Base-by-base conservation (phyloP, 2,113 vertebrate genomes). In the Acanthisitta chloris region DNA sequence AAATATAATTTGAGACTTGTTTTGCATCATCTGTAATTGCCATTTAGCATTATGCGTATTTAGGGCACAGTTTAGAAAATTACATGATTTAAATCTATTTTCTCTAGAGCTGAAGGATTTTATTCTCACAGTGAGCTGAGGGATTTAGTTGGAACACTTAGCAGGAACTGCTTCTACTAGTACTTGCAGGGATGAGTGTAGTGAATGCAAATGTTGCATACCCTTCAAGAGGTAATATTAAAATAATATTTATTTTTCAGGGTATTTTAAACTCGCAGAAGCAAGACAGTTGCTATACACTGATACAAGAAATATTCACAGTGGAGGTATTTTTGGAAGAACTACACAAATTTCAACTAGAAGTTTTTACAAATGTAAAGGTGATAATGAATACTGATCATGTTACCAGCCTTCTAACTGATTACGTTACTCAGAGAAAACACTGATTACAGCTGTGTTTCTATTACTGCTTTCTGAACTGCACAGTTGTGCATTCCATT, bases 11-110 rank as follows among this genome's bases (percentile, higher is more conserved):
- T 83, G 31, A 88, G 38, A 8, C 7, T 84, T 94, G 46, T 92
- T 91, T 84, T 88, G 10, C 26, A 51, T 71, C 46, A 84, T 84
- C 51, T 48, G 19, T 83, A 93, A 85, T 54, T 91, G 25, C 12
- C 40, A 73, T 92, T 93, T 91, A 84, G 85, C n/a, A 49, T 85
- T 79, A 72, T 66, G 29, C 72, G 17, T 43, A 94, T 92, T 93
- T 92, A 89, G 29, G 33, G 18, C n/a, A 61, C 8, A 65, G 43
- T 90, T 95, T 88, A 82, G 29, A 79, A 87, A 94, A 91, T 91
- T 34, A 36, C 13, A 45, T 81, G 62, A 81, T 92, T 92, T 80
- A 77, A 77, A 84, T 74, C 65, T 57, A 21, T 83, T 86, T 95
- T 90, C 66, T 96, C 14, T 48, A 90, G n/a, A 83, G 12, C 8